phyloP scores from a whole-genome alignment of 2,113 vertebrate species.

The Ciconia maguari region DNA sequence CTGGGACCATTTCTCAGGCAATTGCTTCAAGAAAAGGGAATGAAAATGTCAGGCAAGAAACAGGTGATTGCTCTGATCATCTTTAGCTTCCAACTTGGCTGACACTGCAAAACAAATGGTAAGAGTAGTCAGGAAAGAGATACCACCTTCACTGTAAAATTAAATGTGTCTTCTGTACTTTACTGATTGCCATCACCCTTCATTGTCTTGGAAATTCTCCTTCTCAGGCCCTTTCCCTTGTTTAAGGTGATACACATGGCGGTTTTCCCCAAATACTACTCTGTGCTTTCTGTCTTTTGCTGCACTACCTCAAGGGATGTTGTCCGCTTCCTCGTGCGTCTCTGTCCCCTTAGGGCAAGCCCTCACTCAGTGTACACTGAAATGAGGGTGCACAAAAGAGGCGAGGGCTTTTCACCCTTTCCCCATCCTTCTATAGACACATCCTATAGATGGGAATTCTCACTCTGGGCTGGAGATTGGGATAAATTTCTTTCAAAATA shows the following conservation, averaged over 20 bases:
- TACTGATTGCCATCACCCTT: not conserved
- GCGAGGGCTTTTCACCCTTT: not conserved
- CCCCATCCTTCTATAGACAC: not conserved
- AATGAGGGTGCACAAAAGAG: not conserved
- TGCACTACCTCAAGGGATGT: not conserved
- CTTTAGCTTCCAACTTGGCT: not conserved
- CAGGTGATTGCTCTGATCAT: not conserved
- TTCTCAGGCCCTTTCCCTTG: not conserved
- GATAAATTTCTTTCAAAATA: not conserved
- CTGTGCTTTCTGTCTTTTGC: not conserved
- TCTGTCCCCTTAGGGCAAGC: not conserved
- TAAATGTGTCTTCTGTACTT: not conserved
- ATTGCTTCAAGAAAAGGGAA: not conserved
- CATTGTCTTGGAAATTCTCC: accelerated
- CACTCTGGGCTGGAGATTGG: not conserved
- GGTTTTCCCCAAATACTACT: not conserved
- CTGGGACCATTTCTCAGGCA: not conserved
- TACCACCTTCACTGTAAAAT: not conserved
- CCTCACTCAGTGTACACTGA: not conserved
- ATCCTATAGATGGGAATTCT: not conserved
- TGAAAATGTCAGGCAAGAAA: not conserved
- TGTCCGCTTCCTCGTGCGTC: not conserved
- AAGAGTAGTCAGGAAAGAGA: not conserved
- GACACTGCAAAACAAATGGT: not conserved
- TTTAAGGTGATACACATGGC: not conserved